Evolutionary conservation across 92 coral and sea anemone genomes (phyloP).

Genomic region (Phymanthus crucifer): DNA sequence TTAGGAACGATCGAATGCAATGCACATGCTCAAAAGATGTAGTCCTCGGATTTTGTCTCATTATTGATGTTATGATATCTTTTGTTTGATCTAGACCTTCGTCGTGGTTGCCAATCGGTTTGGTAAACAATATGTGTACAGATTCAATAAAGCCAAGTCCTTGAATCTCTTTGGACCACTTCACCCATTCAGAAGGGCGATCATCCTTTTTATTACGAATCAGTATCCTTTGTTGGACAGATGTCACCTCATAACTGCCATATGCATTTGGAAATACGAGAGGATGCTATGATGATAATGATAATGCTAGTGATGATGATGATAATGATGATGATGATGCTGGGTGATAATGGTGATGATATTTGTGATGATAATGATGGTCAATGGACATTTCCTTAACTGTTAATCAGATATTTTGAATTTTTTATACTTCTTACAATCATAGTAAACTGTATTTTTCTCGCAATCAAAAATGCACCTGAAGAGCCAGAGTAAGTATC

Average conservation of each 20-base stretch:
- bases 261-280: too few relatives aligned
- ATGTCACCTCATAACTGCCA: background rate
- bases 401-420: constrained; percentile 91
- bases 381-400: background rate
- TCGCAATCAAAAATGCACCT: constrained; percentile 88
- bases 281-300: background rate
- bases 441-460: constrained; percentile 88
- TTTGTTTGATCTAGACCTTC: constrained; percentile 70
- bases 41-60: background rate
- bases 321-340: background rate
- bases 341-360: too few relatives aligned
- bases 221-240: constrained; percentile 90
- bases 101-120: constrained; percentile 81
- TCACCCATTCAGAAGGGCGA: constrained; percentile 73
- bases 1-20: too few relatives aligned
- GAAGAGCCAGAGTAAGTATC: constrained; percentile 94
- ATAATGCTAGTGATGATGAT: background rate
- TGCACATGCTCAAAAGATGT: background rate
- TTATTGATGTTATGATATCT: background rate
- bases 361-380: background rate
- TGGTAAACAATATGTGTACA: constrained; percentile 90
- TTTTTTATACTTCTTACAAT: constrained; percentile 90
- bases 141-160: constrained; percentile 92
- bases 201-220: constrained; percentile 78
- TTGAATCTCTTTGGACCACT: constrained; percentile 80